phyloP scores from a whole-genome alignment of 2,113 vertebrate species.

The Puffinus mauretanicus region DNA sequence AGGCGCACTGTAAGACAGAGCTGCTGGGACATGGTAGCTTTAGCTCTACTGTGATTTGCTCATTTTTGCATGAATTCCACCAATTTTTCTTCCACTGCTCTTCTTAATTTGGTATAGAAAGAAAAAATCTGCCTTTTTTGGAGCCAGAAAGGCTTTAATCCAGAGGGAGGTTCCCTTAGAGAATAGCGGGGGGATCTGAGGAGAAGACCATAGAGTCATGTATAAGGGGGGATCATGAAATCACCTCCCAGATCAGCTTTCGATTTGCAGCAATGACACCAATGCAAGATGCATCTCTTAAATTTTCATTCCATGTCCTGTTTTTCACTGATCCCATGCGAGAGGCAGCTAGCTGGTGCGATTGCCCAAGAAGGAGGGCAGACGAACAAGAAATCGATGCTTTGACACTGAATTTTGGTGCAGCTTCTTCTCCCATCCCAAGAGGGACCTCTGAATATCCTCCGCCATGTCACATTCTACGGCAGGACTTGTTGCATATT shows the following conservation, averaged over 20 bases:
- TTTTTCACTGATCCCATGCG: not conserved
- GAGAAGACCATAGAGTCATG: fast-evolving
- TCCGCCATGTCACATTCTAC: fast-evolving
- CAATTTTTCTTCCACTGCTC: not conserved
- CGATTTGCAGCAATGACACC: not conserved
- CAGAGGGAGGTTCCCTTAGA: not conserved
- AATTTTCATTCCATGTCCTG: not conserved
- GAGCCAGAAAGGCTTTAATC: not conserved
- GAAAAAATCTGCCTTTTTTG: not conserved
- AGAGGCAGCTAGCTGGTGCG: not conserved
- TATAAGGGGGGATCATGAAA: not conserved
- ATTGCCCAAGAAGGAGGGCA: not conserved
- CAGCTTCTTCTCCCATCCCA: not conserved
- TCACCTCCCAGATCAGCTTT: not conserved
- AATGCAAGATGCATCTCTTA: not conserved
- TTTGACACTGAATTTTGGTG: not conserved
- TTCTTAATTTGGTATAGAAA: not conserved
- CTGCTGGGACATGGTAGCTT: not conserved
- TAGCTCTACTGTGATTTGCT: not conserved
- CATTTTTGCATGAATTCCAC: conserved; percentile 3
- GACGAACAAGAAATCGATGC: not conserved
- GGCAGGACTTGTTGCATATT: conserved; percentile 45
- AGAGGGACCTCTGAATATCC: not conserved
- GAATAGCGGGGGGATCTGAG: not conserved
- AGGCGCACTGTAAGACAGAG: not conserved